phyloP scores from a whole-genome alignment of 2,888 invertebrate genomes.

The Timandra comae region DNA sequence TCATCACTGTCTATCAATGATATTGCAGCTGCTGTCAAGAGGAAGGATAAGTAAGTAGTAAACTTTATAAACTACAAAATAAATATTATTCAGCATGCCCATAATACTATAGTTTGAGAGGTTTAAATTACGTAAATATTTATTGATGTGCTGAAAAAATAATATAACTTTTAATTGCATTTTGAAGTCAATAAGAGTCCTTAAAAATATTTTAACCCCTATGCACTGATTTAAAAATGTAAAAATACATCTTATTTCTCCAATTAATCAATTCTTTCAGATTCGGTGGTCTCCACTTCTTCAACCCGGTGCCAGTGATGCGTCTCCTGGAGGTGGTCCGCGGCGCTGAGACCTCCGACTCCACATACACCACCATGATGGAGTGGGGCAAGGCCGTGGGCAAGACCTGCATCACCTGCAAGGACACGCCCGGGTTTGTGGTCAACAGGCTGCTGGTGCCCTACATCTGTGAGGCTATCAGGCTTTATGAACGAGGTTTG shows the following conservation, averaged over 20 bases:
- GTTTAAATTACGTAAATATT: no score
- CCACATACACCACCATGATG: slow-evolving; percentile 83
- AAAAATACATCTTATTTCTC: neutral
- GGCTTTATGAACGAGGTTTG: slow-evolving; percentile 87
- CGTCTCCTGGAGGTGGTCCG: slow-evolving; percentile 89
- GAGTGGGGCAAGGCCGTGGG: slow-evolving; percentile 89
- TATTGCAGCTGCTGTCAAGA: slow-evolving; percentile 84
- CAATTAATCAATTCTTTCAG: slow-evolving; percentile 28
- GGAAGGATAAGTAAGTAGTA: slow-evolving; percentile 78
- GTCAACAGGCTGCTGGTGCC: slow-evolving; percentile 92
- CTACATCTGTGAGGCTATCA: slow-evolving; percentile 87
- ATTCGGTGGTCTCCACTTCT: slow-evolving; percentile 93
- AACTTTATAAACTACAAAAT: slow-evolving; percentile 15
- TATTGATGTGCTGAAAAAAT: no score
- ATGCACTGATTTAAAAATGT: no score
- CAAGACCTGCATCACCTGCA: slow-evolving; percentile 90
- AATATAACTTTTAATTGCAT: no score
- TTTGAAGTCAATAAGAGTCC: no score
- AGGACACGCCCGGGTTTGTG: slow-evolving; percentile 95
- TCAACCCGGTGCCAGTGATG: slow-evolving; percentile 95
- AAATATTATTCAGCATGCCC: no score
- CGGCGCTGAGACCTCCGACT: slow-evolving; percentile 85
- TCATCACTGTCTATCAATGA: slow-evolving; percentile 90
- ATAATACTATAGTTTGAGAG: no score
- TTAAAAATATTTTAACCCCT: no score